Evolutionary conservation across 2,888 invertebrate species (phyloP).

Genomic region (Mamestra brassicae): DNA sequence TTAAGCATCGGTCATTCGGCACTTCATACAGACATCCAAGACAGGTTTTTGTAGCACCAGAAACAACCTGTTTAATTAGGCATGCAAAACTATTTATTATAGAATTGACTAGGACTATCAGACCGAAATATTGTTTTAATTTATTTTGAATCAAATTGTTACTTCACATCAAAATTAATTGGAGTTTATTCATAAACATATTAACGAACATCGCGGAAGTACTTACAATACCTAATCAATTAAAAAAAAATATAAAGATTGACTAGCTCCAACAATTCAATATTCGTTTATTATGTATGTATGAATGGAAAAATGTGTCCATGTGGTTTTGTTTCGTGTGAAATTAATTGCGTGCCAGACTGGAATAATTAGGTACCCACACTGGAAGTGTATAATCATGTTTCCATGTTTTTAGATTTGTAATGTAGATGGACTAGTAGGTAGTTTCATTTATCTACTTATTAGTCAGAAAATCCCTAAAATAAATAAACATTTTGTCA

Average conservation of each 20-base stretch:
- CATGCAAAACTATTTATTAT: conserved; percentile 3
- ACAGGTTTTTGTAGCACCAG: background rate
- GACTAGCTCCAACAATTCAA: background rate
- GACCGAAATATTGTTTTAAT: background rate
- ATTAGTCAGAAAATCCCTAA: too few relatives aligned
- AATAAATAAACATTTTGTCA: too few relatives aligned
- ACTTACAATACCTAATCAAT: background rate
- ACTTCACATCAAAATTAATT: conserved; percentile 8
- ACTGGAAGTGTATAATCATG: too few relatives aligned
- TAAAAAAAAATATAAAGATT: background rate
- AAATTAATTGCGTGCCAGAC: conserved; percentile 6
- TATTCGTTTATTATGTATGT: background rate
- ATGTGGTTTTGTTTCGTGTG: conserved; percentile 7
- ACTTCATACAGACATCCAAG: background rate
- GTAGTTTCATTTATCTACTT: too few relatives aligned
- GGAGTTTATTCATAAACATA: conserved; percentile 20
- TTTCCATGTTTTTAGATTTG: background rate
- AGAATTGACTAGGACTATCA: too few relatives aligned
- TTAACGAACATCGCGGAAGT: conserved; percentile 34
- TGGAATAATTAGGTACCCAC: conserved; percentile 9
- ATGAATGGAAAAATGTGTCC: conserved; percentile 6
- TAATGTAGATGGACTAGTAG: too few relatives aligned
- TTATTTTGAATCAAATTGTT: background rate
- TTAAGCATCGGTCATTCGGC: conserved; percentile 1
- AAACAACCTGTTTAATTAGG: background rate